A percentile compares a stretch with the other conserved stretches of the same genome.
Evolutionary conservation across 2,888 invertebrate species (phyloP).

Genomic region (Meganola albula): DNA sequence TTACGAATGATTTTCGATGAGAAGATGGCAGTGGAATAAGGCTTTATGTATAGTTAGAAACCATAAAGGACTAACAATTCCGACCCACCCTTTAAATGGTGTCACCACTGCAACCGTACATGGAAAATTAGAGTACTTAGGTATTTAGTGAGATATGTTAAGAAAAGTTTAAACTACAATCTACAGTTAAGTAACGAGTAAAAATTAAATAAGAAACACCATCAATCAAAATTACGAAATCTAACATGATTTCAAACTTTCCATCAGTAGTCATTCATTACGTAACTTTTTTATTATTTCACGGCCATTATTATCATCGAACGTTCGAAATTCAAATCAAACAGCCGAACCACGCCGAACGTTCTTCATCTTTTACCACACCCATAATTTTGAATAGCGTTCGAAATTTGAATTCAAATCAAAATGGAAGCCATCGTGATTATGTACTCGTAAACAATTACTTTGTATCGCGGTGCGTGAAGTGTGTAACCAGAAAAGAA

Average conservation of each 20-base stretch:
- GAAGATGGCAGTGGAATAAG: no score
- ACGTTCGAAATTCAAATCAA: slow-evolving; percentile 30
- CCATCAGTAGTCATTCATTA: neutral
- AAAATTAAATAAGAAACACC: no score
- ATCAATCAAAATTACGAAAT: neutral
- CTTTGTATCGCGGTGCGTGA: slow-evolving; percentile 31
- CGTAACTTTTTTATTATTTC: slow-evolving; percentile 13
- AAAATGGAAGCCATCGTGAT: slow-evolving; percentile 24
- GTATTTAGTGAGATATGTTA: no score
- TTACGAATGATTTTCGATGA: no score
- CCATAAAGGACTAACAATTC: no score
- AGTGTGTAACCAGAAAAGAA: slow-evolving; percentile 17
- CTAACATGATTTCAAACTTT: neutral
- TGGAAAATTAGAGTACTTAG: no score
- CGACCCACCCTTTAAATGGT: no score
- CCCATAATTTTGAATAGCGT: slow-evolving; percentile 18
- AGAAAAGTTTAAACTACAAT: no score
- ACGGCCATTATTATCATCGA: slow-evolving; percentile 23
- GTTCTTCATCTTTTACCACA: neutral
- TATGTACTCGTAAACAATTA: slow-evolving; percentile 35
- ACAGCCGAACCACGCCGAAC: neutral
- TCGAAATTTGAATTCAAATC: slow-evolving; percentile 33
- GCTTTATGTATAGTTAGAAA: no score
- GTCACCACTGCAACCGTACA: no score
- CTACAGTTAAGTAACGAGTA: no score